Base-by-base conservation (phyloP, 2,797 vertebrate genomes). In the Channa striata region DNA sequence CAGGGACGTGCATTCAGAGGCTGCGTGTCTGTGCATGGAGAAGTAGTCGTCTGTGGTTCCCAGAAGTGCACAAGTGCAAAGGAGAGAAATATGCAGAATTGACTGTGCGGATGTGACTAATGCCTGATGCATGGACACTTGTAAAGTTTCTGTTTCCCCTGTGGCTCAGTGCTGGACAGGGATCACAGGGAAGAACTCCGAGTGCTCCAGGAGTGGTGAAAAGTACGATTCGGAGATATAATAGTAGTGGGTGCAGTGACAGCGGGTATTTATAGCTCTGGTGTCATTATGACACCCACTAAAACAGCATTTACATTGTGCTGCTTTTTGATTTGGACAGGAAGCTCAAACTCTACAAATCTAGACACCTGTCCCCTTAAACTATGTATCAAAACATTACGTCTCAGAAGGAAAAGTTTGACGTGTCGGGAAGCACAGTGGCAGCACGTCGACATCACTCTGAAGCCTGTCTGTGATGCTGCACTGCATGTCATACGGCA, bases 91-190 rank as follows among this genome's bases (percentile, higher is more conserved):
- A 86, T 88, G 74, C 75, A 49, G 59, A 70, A 56, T 56, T 78
- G 78, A 68, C 72, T 62, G 79, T 76, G 62, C 40, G 82, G 48
- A 84, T 71, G 71, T 76, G 86, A 87, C 83, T 88, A 91, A 93
- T 87, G 77, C 59, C 74, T 80, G 73, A 69, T 74, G 74, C 73
- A 72, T 59, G 78, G 77, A 80, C 73, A 66, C 59, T 68, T 63
- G 80, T 68, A 54, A 64, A 61, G 46, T 76, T 68, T 62, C 60
- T 69, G 39, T 72, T 74, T 72, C 67, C 58, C 64, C 36, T 59
- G 39, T 70, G 72, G 65, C 68, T 84, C 65, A 70, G 62, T 42
- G 78, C 69, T 84, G 76, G 78, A 77, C 70, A 66, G 68, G n/a
- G 63, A 81, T 85, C 71, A 78, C 8, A 71, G 59, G 20, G 50